Conservation (phyloP, 2,888 invertebrate species). For the Scaptomyza tumidula region DNA sequence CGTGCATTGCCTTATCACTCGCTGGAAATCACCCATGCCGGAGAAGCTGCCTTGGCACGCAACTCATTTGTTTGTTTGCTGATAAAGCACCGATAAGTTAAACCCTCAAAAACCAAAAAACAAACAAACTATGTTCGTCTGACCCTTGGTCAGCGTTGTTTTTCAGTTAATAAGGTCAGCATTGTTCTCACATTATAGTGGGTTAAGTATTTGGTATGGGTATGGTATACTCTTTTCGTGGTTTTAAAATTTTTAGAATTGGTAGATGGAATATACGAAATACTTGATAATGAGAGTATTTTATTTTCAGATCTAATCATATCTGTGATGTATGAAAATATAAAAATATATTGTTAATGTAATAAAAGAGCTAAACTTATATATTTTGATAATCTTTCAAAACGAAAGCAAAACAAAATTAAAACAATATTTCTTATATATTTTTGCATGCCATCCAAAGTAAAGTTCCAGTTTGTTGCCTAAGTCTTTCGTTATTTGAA, state of each 20-base stretch:
- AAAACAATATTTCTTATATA: not conserved
- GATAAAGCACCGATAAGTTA: conserved; percentile 38
- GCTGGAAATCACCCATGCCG: conserved; percentile 47
- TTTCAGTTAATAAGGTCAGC: conserved; percentile 24
- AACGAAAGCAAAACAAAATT: not conserved
- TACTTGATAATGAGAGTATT: no score
- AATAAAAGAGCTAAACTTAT: not conserved
- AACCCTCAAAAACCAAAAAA: conserved; percentile 5
- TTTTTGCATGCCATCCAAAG: not conserved
- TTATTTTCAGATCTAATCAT: no score
- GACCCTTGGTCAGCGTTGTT: conserved; percentile 22
- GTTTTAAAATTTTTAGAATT: no score
- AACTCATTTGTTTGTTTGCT: conserved; percentile 71
- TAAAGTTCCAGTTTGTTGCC: not conserved
- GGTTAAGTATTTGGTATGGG: not conserved
- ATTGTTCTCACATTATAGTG: conserved; percentile 16
- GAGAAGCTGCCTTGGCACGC: conserved; percentile 52
- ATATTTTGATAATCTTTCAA: not conserved
- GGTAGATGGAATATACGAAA: no score
- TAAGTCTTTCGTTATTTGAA: not conserved
- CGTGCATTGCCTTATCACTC: conserved; percentile 60
- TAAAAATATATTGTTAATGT: not conserved
- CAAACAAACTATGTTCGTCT: conserved; percentile 4
- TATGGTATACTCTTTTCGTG: no score
- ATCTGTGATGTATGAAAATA: no score